phyloP scores from a whole-genome alignment of 2,113 vertebrate species.

The Ochotona princeps region DNA sequence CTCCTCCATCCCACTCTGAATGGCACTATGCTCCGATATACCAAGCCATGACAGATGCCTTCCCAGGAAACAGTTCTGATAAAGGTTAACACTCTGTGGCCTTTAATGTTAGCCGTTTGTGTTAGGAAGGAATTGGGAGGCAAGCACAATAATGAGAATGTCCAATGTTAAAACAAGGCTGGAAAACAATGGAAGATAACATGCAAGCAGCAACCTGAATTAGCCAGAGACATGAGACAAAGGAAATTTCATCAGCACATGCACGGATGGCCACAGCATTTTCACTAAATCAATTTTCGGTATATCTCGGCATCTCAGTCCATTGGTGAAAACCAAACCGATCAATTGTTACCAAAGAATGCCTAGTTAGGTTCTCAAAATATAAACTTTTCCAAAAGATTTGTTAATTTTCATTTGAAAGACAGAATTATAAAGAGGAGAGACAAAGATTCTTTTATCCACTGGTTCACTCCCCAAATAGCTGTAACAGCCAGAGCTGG shows the following conservation, averaged over 20 bases:
- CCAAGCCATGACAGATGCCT: neutral
- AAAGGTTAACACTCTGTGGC: neutral
- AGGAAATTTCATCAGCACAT: neutral
- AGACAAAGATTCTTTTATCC: too few relatives aligned
- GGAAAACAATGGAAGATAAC: neutral
- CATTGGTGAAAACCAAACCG: neutral
- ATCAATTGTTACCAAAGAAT: neutral
- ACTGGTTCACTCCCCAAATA: too few relatives aligned
- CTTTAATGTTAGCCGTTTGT: neutral
- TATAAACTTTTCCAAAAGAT: neutral
- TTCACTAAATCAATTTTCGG: neutral
- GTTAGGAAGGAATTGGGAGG: neutral
- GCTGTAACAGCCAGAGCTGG: too few relatives aligned
- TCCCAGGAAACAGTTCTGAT: neutral
- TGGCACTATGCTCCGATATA: accelerated
- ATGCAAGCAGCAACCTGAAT: neutral
- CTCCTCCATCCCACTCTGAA: neutral
- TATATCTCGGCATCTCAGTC: neutral
- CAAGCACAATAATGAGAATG: neutral
- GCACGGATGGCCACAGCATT: neutral
- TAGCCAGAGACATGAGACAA: neutral
- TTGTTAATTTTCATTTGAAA: too few relatives aligned
- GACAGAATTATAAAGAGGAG: too few relatives aligned
- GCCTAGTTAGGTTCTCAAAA: neutral
- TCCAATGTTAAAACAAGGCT: neutral